Base-by-base conservation (phyloP, 1,140 invertebrate species). In the Myzus persicae region DNA sequence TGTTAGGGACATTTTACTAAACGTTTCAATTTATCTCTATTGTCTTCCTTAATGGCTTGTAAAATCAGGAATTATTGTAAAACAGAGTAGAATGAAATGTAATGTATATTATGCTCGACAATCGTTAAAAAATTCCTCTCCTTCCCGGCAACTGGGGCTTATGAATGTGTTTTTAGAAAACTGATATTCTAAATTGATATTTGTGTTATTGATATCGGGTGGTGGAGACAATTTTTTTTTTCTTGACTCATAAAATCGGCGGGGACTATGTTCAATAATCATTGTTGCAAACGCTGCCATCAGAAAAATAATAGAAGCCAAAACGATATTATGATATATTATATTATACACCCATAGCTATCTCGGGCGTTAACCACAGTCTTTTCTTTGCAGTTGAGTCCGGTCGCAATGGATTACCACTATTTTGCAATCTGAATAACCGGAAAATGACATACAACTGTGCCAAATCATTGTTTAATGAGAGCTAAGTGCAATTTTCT, bases 121-220 rank as follows among this genome's bases (percentile, higher is more conserved):
- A 82, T 36, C 22, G 81, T 82, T 40, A 40, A 82, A 40, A 4
- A 82, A 82, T 82, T 40, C 14, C 36, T 54, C 22, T 54, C 88
- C 54, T 38, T 46, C 48, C 36, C 48, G 36, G 36, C n/a, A 48
- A 38, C 46, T 48, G 46, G 1, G 20, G 48, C 88, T 90, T 51
- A 54, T 36, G 18, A 54, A 90, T 54, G 48, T 36, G 31, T 40
- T 90, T 54, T 54, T 31, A 59, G 26, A 90, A 54, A 54, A 90
- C 6, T 54, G n/a, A 54, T 54, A 24, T 90, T 54, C 44, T 90
- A 54, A 22, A 54, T 90, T 54, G 24, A 90, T 90, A 90, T 90
- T 48, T 54, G 31, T 38, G 36, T 24, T 54, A 90, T 54, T 90
- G 20, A 40, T 90, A 48, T 6, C n/a, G 18, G 14, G 20, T 24